Conservation (phyloP, 2,888 invertebrate genomes). For the Melikaiella ostensackeni region DNA sequence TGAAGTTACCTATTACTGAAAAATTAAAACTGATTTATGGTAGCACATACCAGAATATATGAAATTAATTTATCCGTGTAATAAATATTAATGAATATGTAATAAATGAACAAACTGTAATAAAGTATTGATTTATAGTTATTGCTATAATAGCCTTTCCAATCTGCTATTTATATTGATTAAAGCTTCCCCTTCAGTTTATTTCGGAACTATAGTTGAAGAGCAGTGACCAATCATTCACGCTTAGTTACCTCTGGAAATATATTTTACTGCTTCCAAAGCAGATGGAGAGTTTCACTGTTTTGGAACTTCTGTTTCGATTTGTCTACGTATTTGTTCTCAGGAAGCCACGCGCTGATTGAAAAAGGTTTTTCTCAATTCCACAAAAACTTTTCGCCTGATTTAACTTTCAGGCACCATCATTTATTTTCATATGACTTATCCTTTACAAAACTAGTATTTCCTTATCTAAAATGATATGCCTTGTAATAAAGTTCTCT, state of each 20-base stretch:
- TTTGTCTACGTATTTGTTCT: neutral
- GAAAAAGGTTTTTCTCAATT: neutral
- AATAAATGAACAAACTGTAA: neutral
- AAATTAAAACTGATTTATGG: too few relatives aligned
- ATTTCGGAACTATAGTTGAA: neutral
- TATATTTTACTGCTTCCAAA: neutral
- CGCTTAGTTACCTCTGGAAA: neutral
- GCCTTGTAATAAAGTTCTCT: too few relatives aligned
- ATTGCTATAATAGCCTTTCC: neutral
- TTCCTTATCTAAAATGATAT: neutral
- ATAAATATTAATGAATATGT: neutral
- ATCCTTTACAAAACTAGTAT: neutral
- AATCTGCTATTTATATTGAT: neutral
- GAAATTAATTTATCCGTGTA: neutral
- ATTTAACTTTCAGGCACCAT: neutral
- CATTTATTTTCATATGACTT: neutral
- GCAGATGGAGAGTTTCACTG: neutral
- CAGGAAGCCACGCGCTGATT: neutral
- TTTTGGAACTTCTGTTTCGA: slow-evolving; percentile 4
- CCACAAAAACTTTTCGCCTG: neutral
- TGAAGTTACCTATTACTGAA: too few relatives aligned
- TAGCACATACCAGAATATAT: too few relatives aligned
- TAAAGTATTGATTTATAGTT: neutral
- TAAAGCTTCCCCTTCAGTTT: neutral
- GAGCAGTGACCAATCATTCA: neutral